These are phyloP conservation scores for Pomatostomus ruficeps DNA, from an alignment of 2,113 vertebrate species.

Conservation along the genomic window DNA sequence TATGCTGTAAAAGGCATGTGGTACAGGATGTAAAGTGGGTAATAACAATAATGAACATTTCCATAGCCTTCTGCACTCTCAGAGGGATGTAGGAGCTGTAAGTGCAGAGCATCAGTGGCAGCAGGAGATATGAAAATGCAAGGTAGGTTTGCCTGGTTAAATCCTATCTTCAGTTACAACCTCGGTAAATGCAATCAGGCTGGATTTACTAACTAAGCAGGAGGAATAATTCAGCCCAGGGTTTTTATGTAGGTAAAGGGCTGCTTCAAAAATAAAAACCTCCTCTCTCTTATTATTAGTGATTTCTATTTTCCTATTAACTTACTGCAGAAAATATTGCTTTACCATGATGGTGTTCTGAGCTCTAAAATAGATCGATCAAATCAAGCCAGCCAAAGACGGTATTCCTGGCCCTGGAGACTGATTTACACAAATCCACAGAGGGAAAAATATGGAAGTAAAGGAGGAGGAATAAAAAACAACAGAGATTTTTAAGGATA, in stretches of 20 bases:
- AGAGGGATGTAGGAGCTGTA: background rate
- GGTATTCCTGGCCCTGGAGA: background rate
- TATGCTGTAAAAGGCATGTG: background rate
- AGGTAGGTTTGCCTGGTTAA: background rate
- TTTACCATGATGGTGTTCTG: background rate
- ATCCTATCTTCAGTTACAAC: background rate
- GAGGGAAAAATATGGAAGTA: background rate
- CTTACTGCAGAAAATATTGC: constrained; percentile 14
- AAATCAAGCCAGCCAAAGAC: background rate
- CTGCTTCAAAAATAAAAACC: constrained; percentile 1
- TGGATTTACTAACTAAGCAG: background rate
- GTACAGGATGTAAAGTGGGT: background rate
- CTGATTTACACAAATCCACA: constrained; percentile 5
- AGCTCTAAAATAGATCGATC: background rate
- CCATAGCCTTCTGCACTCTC: background rate
- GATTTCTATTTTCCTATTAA: constrained; percentile 43
- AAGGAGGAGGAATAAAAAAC: background rate
- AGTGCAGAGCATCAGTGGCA: background rate
- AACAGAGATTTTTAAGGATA: background rate
- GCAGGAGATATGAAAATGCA: background rate
- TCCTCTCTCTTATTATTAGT: background rate
- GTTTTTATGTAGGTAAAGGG: background rate
- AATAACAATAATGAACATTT: constrained; percentile 37
- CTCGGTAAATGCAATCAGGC: background rate
- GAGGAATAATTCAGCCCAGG: background rate